These are phyloP conservation scores for Archips crataeganus DNA, from an alignment of 2,888 invertebrate species.

Conservation along the genomic window DNA sequence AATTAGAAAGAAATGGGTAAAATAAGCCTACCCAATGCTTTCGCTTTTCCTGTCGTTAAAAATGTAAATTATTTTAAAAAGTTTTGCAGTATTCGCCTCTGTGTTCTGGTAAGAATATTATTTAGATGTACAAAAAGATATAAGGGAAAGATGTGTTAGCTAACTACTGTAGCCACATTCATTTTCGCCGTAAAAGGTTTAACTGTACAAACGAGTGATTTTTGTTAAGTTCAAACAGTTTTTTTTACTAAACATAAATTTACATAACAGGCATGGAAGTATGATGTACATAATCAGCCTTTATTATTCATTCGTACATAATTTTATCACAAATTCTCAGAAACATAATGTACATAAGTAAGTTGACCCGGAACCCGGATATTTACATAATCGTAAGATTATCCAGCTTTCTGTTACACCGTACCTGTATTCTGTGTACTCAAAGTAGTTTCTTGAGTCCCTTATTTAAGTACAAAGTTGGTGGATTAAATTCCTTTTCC, in stretches of 20 bases:
- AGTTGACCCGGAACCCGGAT: slow-evolving; percentile 45
- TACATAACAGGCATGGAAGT: too few relatives aligned
- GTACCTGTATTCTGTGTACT: slow-evolving; percentile 11
- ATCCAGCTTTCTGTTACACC: slow-evolving; percentile 36
- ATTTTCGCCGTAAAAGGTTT: too few relatives aligned
- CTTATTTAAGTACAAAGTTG: slow-evolving; percentile 39
- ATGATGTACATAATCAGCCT: neutral
- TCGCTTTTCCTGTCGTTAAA: neutral
- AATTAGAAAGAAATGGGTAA: slow-evolving; percentile 37
- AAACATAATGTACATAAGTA: slow-evolving; percentile 15
- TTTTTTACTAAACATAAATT: too few relatives aligned
- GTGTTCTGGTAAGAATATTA: neutral
- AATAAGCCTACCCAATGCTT: slow-evolving; percentile 10
- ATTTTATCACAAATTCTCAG: slow-evolving; percentile 21
- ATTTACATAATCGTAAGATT: slow-evolving; percentile 68
- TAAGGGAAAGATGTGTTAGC: neutral
- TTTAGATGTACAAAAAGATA: neutral
- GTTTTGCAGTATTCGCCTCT: neutral
- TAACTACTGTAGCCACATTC: too few relatives aligned
- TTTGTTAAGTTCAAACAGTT: too few relatives aligned
- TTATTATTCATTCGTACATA: slow-evolving; percentile 9
- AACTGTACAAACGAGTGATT: too few relatives aligned
- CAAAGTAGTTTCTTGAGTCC: slow-evolving; percentile 37
- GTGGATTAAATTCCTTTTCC: slow-evolving; percentile 45
- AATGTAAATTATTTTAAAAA: slow-evolving; percentile 3